phyloP scores from a whole-genome alignment of 2,113 vertebrate species.

The Strix aluco region DNA sequence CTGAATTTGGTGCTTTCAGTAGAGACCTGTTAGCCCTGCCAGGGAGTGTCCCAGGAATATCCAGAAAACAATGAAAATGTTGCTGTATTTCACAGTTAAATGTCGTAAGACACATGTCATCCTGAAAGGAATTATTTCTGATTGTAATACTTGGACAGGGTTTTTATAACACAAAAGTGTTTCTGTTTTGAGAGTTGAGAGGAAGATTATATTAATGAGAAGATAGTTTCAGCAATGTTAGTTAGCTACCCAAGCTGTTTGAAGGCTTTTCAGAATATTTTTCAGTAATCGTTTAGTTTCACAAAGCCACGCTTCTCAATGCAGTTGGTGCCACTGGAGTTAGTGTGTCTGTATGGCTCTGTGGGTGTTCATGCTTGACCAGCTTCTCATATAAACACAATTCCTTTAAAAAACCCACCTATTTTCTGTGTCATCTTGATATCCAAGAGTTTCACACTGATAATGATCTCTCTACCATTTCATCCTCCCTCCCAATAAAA shows the following conservation, averaged over 20 bases:
- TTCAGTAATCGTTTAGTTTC: neutral
- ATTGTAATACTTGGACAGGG: neutral
- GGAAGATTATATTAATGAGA: neutral
- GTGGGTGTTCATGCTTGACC: neutral
- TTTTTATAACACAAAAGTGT: neutral
- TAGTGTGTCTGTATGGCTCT: neutral
- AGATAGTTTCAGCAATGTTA: neutral
- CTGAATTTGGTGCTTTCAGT: neutral
- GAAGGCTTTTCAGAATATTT: neutral
- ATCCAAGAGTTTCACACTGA: neutral
- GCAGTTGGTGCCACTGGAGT: neutral
- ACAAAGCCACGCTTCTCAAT: neutral
- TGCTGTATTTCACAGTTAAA: neutral
- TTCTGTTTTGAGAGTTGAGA: neutral
- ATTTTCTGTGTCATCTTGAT: neutral
- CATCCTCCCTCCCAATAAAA: neutral
- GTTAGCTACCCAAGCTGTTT: neutral
- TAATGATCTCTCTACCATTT: neutral
- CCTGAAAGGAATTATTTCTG: neutral
- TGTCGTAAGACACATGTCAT: neutral
- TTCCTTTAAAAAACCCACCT: neutral
- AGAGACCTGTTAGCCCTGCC: neutral
- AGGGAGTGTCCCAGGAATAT: neutral
- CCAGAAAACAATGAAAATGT: neutral
- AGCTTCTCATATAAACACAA: neutral